Evolutionary conservation across 2,888 invertebrate species (phyloP).

Genomic region (Brenthis ino): DNA sequence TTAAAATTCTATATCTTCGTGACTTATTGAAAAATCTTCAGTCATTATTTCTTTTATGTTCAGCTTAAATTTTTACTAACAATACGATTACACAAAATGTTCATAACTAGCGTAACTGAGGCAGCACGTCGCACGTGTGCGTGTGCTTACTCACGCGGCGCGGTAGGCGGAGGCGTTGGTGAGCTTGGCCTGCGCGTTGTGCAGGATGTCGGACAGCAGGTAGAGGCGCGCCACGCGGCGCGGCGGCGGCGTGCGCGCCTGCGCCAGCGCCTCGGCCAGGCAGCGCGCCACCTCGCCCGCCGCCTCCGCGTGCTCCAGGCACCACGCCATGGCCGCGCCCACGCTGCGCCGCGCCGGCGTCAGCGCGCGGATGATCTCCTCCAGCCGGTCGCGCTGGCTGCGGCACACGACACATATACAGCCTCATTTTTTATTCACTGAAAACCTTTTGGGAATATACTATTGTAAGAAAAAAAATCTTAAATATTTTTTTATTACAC

Average conservation of each 20-base stretch:
- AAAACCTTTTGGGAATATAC: no score
- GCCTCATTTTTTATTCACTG: no score
- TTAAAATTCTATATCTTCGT: no score
- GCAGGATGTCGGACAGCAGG: slow-evolving; percentile 97
- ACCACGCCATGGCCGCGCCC: slow-evolving; percentile 99
- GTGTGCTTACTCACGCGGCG: slow-evolving; percentile 85
- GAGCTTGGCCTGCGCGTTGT: slow-evolving; percentile 98
- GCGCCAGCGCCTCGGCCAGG: slow-evolving; percentile 91
- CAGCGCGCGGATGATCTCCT: slow-evolving; percentile 93
- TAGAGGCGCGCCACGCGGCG: slow-evolving; percentile 97
- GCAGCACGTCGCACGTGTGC: no score
- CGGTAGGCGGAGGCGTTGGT: slow-evolving; percentile 97
- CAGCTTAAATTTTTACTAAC: no score
- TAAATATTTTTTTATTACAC: no score
- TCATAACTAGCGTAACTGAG: no score
- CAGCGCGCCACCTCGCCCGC: slow-evolving; percentile 97
- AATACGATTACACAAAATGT: no score
- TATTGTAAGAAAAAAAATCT: no score
- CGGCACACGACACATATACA: background rate
- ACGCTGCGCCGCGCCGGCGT: slow-evolving; percentile 91
- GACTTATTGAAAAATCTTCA: no score
- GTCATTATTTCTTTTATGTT: no score
- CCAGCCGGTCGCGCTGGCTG: slow-evolving; percentile 95
- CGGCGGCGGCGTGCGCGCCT: slow-evolving; percentile 85
- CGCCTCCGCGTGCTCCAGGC: slow-evolving; percentile 98